Conservation (phyloP, 1,140 invertebrate species). For the Paraescarpia echinospica region DNA sequence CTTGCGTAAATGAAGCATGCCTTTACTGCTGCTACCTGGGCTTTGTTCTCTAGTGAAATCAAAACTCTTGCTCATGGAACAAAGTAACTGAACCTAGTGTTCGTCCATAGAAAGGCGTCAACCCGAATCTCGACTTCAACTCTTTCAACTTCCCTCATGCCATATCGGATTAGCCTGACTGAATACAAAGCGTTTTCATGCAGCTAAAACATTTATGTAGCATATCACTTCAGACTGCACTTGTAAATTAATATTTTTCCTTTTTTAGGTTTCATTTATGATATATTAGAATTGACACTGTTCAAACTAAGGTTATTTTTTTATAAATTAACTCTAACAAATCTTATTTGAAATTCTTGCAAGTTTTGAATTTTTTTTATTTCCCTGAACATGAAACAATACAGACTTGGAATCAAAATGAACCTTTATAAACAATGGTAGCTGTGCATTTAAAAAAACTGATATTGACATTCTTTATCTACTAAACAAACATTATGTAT, state of each 20-base stretch:
- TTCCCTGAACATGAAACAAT: background rate
- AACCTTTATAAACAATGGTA: too few species aligned
- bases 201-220: background rate
- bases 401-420: background rate
- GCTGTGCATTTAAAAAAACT: too few species aligned
- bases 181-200: background rate
- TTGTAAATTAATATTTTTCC: background rate
- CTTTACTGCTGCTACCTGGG: background rate
- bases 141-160: background rate
- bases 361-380: background rate
- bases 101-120: background rate
- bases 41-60: background rate
- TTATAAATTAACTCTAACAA: background rate
- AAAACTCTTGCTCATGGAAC: background rate
- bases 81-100: background rate
- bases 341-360: background rate
- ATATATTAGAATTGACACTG: background rate
- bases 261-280: background rate
- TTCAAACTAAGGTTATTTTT: background rate
- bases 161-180: background rate
- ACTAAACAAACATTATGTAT: background rate
- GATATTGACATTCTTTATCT: background rate
- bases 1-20: slow-evolving; percentile 4
- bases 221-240: background rate
- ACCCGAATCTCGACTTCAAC: background rate